Base-by-base conservation (phyloP, 1,140 invertebrate species). In the Colletes gigas region DNA sequence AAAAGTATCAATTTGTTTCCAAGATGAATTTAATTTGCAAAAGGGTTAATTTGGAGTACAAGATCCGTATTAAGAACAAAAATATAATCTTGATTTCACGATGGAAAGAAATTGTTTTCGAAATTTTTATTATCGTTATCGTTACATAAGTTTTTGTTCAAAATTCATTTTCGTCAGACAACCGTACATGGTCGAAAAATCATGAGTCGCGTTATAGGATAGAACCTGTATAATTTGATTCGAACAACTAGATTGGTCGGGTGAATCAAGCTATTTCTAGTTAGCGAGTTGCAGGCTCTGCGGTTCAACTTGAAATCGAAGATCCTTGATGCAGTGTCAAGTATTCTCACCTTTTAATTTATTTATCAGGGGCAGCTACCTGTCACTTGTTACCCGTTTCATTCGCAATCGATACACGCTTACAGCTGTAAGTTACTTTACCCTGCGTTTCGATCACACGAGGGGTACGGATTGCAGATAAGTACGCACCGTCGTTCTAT, bases 371-470 rank as follows among this genome's bases (percentile, higher is more conserved):
- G 82, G 72, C 41, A 74, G 82, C 75, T 86, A 89, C 76, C 83
- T 87, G 88, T 87, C 88, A 83, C 87, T 90, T 89, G 88, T 88
- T 83, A 84, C 83, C 76, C 74, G 75, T 83, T 85, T 83, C 69
- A 79, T 19, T 65, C 44, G 79, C 86, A 89, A 89, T 90, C 88
- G 81, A 90, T 90, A 89, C 47, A 60, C 72, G 78, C 76, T 62
- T 77, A 80, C 59, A 60, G 71, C 73, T 63, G 68, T 41, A 69
- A 70, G 76, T 79, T 70, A 79, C 75, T 84, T 82, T 73, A 21
- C 71, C 63, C 47, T 71, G 67, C 50, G 67, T 72, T 72, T 62
- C 59, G 30, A 59, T 69, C 67, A 81, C 50, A 59, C 15, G 52
- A 59, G 2, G 41, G 30, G 60, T 52, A 63, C 12, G 52, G 83